Evolutionary conservation across 2,113 vertebrate genomes (phyloP), one percentile per base, ranked within the genome.

Genomic region (Urocynchramus pylzowi): DNA sequence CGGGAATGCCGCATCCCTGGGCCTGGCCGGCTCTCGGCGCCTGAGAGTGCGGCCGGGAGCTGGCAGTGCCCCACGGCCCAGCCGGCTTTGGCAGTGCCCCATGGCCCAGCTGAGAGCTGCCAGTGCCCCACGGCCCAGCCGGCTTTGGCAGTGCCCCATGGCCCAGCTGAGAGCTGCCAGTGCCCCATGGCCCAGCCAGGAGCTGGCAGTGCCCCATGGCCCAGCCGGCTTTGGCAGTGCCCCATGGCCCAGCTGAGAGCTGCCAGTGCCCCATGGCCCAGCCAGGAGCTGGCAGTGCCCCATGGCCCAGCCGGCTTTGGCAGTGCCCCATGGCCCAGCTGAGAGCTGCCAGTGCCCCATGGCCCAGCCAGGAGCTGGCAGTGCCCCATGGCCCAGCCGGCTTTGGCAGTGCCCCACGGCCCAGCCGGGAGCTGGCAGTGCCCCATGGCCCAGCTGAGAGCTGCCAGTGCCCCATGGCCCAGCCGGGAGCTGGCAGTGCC

Each of bases 21-120:
- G 3, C 83, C 41, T 5, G 0, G 79, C 35, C 3, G 1, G 47
- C 2, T 2, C 57, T 13, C 35, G 4, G 52, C 2, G 8, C 76
- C 70, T 73, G 78, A 27, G 53, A 52, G 10, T 1, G 15, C 74
- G 49, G 87, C 82, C 84, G 89, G 89, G 85, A 90, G 71, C 24
- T 2, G 52, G 53, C 79, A 23, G 53, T 19, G 44, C 42, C 35
- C 20, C 19, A 3, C 22, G 53, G 30, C 11, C 65, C n/a, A 11
- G 45, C 37, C 8, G 37, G 74, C 68, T 89, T 67, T 77, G 68
- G 70, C 84, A 41, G 3, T 12, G 94, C 84, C 35, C 20, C 19
- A 3, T 27, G 53, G 30, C 11, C 65, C n/a, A 11, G 45, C 37
- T 7, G 37, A 71, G 85, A 90, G 71, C 24, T 2, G 52, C 44